Evolutionary conservation across 2,888 invertebrate genomes (phyloP).

Genomic region (Tethea ocularis): DNA sequence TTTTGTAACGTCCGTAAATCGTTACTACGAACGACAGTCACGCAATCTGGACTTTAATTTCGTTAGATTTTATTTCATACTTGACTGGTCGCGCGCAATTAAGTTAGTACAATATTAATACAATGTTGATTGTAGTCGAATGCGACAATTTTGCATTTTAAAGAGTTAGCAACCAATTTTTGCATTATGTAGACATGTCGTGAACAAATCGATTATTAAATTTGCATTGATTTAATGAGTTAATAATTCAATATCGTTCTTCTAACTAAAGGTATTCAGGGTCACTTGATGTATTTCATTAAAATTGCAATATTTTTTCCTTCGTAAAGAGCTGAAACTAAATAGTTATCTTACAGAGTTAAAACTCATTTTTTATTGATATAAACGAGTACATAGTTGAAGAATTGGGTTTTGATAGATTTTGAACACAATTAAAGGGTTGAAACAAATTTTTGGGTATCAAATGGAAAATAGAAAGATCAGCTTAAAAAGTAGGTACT

Average conservation of each 20-base stretch:
- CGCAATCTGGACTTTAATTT: constrained; percentile 55
- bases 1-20: constrained; percentile 43
- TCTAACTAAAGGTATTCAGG: background rate
- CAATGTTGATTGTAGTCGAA: background rate
- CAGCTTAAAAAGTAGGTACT: too few species aligned
- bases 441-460: too few species aligned
- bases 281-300: background rate
- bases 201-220: background rate
- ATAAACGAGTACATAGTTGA: too few species aligned
- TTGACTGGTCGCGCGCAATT: constrained; percentile 47
- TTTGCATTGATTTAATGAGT: background rate
- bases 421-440: too few species aligned
- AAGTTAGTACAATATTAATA: constrained; percentile 8
- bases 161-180: background rate
- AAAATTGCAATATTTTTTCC: background rate
- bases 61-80: constrained; percentile 70
- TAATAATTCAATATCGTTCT: background rate
- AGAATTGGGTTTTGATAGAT: too few species aligned
- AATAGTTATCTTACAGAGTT: too few species aligned
- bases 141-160: constrained; percentile 1
- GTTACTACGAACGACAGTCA: constrained; percentile 49
- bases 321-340: too few species aligned
- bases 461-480: too few species aligned
- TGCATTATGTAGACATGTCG: background rate
- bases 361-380: too few species aligned